Percentiles rank a stretch among this genome's conserved stretches.
These are phyloP conservation scores for Sebastes taczanowskii DNA, from an alignment of 2,797 vertebrate species.

Conservation along the genomic window DNA sequence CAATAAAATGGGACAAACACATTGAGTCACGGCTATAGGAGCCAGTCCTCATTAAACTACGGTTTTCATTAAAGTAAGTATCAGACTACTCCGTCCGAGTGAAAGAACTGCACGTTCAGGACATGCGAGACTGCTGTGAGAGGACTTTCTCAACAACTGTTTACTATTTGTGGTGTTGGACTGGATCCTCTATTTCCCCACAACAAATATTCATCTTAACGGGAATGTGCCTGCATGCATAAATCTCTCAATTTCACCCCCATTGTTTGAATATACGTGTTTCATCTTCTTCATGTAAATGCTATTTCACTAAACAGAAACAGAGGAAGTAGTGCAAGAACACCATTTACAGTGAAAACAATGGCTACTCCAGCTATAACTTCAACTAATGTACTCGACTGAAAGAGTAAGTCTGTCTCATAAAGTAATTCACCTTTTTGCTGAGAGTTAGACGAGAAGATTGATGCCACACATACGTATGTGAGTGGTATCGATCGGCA, in stretches of 20 bases:
- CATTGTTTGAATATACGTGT: not conserved
- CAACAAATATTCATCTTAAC: conserved; percentile 34
- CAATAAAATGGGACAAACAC: conserved; percentile 11
- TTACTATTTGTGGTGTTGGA: conserved; percentile 63
- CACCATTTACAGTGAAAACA: not conserved
- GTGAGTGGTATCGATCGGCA: not conserved
- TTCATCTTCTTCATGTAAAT: not conserved
- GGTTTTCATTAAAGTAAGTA: conserved; percentile 46
- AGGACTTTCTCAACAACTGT: conserved; percentile 57
- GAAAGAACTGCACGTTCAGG: conserved; percentile 9
- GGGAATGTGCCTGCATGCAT: conserved; percentile 18
- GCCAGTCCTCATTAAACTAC: conserved; percentile 39
- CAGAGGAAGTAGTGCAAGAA: not conserved
- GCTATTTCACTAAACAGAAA: conserved; percentile 4
- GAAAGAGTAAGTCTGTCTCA: not conserved
- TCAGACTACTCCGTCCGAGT: conserved; percentile 2
- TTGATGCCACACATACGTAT: not conserved
- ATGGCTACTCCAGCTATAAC: not conserved
- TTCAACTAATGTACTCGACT: not conserved
- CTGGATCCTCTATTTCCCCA: conserved; percentile 10
- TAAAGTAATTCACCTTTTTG: not conserved
- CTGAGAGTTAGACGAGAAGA: not conserved
- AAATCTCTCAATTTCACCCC: conserved; percentile 6
- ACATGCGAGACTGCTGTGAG: conserved; percentile 19
- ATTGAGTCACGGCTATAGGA: conserved; percentile 20